Evolutionary conservation across 2,888 invertebrate species (phyloP).

Genomic region (Nephrotoma flavescens): DNA sequence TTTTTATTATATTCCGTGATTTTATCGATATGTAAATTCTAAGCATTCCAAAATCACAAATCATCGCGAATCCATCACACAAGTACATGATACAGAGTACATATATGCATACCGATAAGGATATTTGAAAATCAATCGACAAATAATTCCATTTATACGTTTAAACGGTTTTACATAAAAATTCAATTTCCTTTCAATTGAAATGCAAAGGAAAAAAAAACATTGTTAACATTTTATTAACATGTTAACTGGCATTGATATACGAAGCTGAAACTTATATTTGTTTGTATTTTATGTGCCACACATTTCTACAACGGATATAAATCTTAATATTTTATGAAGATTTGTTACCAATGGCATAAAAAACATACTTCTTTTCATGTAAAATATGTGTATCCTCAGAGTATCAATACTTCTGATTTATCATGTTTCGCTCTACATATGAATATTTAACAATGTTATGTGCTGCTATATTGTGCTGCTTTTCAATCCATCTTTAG

Average conservation of each 20-base stretch:
- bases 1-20: background rate
- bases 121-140: background rate
- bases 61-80: background rate
- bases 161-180: background rate
- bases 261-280: background rate
- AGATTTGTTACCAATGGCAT: background rate
- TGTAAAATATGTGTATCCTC: background rate
- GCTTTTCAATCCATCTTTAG: background rate
- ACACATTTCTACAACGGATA: background rate
- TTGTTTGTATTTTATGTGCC: background rate
- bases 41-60: background rate
- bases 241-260: background rate
- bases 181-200: background rate
- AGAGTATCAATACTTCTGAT: background rate
- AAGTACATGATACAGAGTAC: too few species aligned
- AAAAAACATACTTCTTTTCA: background rate
- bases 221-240: background rate
- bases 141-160: background rate
- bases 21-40: background rate
- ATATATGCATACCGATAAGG: too few species aligned
- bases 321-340: background rate
- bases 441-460: background rate
- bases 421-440: background rate
- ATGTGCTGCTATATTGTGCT: background rate
- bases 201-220: background rate